Evolutionary conservation across 2,888 invertebrate genomes (phyloP).

Genomic region (Eremobia ochroleuca): DNA sequence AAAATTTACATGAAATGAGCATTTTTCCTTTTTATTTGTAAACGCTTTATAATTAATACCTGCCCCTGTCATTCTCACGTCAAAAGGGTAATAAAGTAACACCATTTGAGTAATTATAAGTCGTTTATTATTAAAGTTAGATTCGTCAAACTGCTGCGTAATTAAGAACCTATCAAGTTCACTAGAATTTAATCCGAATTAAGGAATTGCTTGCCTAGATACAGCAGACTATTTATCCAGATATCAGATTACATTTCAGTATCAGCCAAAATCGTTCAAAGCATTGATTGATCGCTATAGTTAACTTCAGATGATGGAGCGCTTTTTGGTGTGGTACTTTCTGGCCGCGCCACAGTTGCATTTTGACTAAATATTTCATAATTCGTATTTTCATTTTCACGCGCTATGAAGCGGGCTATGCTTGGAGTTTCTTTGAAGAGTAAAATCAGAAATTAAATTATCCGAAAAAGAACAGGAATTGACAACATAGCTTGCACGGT

Average conservation of each 20-base stretch:
- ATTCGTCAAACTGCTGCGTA: not conserved
- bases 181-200: conserved; percentile 32
- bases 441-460: not conserved
- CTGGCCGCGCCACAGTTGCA: too few species aligned
- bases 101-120: not conserved
- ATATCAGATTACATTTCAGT: conserved; percentile 36
- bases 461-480: not conserved
- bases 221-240: not conserved
- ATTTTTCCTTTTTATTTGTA: not conserved
- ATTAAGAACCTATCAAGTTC: conserved; percentile 15
- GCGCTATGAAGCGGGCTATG: not conserved
- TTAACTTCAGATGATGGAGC: conserved; percentile 12
- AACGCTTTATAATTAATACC: not conserved
- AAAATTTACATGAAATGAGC: not conserved
- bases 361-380: not conserved
- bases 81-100: conserved; percentile 1
- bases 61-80: too few species aligned
- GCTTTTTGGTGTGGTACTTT: too few species aligned
- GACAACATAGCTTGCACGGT: not conserved
- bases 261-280: conserved; percentile 7
- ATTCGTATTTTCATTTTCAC: conserved; percentile 3
- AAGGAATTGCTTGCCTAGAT: conserved; percentile 3
- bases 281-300: conserved; percentile 43
- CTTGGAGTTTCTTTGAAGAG: not conserved
- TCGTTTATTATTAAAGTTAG: not conserved